phyloP scores from a whole-genome alignment of 53 echinoderm and acorn worm species.

The Holothuria scabra region DNA sequence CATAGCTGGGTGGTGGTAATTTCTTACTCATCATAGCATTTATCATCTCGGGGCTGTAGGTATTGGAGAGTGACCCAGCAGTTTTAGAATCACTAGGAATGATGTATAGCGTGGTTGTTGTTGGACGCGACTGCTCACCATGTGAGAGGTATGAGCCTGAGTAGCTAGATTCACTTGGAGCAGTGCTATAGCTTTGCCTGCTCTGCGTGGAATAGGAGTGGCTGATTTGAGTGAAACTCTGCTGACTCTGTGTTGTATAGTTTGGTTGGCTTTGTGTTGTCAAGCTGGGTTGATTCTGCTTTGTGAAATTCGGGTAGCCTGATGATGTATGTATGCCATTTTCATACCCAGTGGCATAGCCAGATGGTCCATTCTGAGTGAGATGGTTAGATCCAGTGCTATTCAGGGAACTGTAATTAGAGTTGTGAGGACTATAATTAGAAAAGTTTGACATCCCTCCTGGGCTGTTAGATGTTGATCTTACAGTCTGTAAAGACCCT shows the following conservation, averaged over 20 bases:
- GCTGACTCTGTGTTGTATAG: conserved; percentile 47
- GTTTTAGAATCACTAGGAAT: conserved; percentile 6
- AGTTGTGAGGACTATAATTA: neutral
- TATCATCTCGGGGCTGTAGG: conserved; percentile 66
- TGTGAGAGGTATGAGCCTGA: conserved; percentile 8
- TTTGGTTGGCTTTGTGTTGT: conserved; percentile 39
- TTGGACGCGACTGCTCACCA: conserved; percentile 5
- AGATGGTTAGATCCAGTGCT: neutral
- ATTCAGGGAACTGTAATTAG: neutral
- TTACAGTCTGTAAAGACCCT: neutral
- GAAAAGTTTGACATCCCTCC: neutral
- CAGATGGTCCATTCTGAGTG: neutral
- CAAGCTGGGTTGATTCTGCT: conserved; percentile 43
- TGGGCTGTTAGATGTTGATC: neutral
- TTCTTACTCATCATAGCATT: conserved; percentile 83
- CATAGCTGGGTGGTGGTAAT: conserved; percentile 93
- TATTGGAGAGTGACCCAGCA: conserved; percentile 43
- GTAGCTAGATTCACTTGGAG: conserved; percentile 3
- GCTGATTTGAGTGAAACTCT: conserved; percentile 53
- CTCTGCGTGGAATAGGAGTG: neutral
- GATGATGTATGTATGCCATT: conserved; percentile 7
- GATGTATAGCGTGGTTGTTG: conserved; percentile 29
- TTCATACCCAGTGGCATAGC: conserved; percentile 4
- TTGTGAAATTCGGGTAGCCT: conserved; percentile 50
- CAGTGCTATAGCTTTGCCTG: neutral